Evolutionary conservation across 2,113 vertebrate genomes (phyloP).

Genomic region (Dissostichus mawsoni): DNA sequence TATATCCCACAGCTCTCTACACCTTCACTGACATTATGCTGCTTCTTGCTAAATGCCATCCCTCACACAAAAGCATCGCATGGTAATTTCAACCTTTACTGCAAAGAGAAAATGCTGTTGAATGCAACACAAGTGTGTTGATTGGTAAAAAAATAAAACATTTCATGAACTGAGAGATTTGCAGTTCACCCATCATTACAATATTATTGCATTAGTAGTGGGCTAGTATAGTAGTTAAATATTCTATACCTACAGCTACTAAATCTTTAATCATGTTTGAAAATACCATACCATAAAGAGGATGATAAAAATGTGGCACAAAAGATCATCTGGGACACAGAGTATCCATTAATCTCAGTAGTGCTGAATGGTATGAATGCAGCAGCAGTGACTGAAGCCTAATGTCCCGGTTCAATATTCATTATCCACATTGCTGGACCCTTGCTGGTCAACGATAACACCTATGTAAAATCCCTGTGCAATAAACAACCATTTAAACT

Average conservation of each 20-base stretch:
- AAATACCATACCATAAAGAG: slow-evolving; percentile 32
- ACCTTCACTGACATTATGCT: slow-evolving; percentile 44
- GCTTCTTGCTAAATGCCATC: slow-evolving; percentile 38
- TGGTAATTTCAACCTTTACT: background rate
- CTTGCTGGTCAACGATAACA: slow-evolving; percentile 28
- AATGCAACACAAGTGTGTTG: slow-evolving; percentile 8
- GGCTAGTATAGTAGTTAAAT: slow-evolving; percentile 20
- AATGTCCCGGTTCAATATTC: slow-evolving; percentile 58
- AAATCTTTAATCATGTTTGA: slow-evolving; percentile 57
- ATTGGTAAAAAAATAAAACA: background rate
- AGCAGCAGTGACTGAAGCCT: slow-evolving; percentile 48
- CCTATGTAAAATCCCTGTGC: slow-evolving; percentile 22
- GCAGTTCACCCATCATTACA: slow-evolving; percentile 2
- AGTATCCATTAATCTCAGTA: slow-evolving; percentile 57
- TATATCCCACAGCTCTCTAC: slow-evolving; percentile 30
- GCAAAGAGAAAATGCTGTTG: slow-evolving; percentile 10
- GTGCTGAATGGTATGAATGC: slow-evolving; percentile 33
- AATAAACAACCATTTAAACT: slow-evolving; percentile 21
- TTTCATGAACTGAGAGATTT: slow-evolving; percentile 1
- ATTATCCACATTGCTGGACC: slow-evolving; percentile 62
- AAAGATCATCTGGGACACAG: slow-evolving; percentile 36
- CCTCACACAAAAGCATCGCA: background rate
- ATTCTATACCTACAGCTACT: slow-evolving; percentile 43
- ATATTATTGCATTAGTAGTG: background rate
- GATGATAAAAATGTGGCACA: slow-evolving; percentile 32